Conservation (phyloP, 2,797 vertebrate genomes). For the Argyrosomus regius region DNA sequence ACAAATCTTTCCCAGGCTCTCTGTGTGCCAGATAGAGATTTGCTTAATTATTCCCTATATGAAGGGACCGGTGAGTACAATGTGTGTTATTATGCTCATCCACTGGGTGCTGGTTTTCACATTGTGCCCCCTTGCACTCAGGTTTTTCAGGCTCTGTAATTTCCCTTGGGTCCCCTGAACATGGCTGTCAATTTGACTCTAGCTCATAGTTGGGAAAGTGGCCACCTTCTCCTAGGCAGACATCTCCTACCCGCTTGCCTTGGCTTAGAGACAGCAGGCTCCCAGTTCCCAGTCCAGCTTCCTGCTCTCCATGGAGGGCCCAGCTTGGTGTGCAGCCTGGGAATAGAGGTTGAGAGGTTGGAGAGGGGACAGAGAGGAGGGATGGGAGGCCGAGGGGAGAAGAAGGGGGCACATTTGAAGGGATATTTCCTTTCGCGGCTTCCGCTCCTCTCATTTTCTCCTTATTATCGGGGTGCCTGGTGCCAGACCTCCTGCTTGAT, state of each 20-base stretch:
- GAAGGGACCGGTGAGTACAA: slow-evolving; percentile 46
- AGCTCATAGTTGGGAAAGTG: slow-evolving; percentile 67
- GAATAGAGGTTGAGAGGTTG: slow-evolving; percentile 71
- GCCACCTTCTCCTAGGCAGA: slow-evolving; percentile 66
- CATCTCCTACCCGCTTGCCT: slow-evolving; percentile 64
- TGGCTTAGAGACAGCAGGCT: slow-evolving; percentile 64
- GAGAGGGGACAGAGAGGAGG: slow-evolving; percentile 57
- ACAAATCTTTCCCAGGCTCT: slow-evolving; percentile 64
- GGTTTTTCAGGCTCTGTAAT: slow-evolving; percentile 67
- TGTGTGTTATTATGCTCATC: slow-evolving; percentile 71
- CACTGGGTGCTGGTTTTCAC: slow-evolving; percentile 63
- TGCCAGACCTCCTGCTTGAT: slow-evolving; percentile 73
- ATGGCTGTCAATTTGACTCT: slow-evolving; percentile 76
- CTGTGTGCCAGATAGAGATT: slow-evolving; percentile 60
- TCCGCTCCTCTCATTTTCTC: slow-evolving; percentile 79
- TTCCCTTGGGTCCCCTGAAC: slow-evolving; percentile 69
- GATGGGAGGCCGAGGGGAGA: slow-evolving; percentile 22
- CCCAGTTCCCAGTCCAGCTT: slow-evolving; percentile 66
- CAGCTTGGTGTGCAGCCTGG: slow-evolving; percentile 65
- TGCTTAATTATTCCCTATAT: slow-evolving; percentile 69
- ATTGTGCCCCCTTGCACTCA: slow-evolving; percentile 48
- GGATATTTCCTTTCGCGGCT: slow-evolving; percentile 81
- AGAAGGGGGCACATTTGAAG: slow-evolving; percentile 63
- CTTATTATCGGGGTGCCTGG: slow-evolving; percentile 76
- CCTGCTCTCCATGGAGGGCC: slow-evolving; percentile 70